Evolutionary conservation across 1,140 invertebrate species (phyloP).

Genomic region (Spodoptera frugiperda): DNA sequence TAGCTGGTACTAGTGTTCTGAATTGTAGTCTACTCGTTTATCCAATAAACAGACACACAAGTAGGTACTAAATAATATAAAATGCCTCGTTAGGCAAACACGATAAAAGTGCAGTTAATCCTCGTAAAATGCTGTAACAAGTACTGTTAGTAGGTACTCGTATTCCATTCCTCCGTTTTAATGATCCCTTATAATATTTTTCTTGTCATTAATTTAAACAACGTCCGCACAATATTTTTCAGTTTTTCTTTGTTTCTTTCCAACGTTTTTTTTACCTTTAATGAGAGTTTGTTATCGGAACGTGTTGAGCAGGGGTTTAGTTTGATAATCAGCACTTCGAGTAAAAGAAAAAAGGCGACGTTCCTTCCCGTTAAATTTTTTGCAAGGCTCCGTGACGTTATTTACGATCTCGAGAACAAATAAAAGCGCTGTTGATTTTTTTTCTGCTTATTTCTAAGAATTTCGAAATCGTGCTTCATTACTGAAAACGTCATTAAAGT

Average conservation of each 20-base stretch:
- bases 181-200: constrained; percentile 36
- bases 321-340: constrained; percentile 38
- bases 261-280: constrained; percentile 18
- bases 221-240: constrained; percentile 29
- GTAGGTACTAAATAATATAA: constrained; percentile 16
- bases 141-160: constrained; percentile 12
- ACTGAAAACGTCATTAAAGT: neutral
- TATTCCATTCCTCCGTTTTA: constrained; percentile 23
- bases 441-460: constrained; percentile 13
- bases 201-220: constrained; percentile 35
- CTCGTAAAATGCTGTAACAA: constrained; percentile 23
- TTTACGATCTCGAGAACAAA: constrained; percentile 27
- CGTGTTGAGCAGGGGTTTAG: constrained; percentile 21
- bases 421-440: neutral
- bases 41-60: neutral
- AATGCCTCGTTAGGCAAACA: neutral
- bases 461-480: constrained; percentile 14
- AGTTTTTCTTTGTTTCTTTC: constrained; percentile 23
- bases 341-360: constrained; percentile 35
- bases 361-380: constrained; percentile 25
- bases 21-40: too few relatives aligned
- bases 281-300: constrained; percentile 30
- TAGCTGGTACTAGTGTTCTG: too few relatives aligned
- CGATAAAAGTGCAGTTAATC: constrained; percentile 27
- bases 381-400: constrained; percentile 19